Conservation (phyloP, 2,797 vertebrate genomes). For the Gobionotothen gibberifrons region DNA sequence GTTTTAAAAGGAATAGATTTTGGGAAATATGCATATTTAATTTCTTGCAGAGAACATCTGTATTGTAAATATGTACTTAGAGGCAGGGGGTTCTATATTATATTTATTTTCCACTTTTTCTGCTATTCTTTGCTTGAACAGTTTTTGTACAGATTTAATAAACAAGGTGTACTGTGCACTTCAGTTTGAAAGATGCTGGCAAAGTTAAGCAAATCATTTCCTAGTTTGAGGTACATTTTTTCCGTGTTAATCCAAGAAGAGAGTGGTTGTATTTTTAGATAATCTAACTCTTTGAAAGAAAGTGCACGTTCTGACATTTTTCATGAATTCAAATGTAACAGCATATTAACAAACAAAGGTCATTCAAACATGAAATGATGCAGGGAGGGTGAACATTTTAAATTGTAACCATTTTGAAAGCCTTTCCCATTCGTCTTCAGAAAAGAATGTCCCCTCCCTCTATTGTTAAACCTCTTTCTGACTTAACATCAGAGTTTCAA, state of each 20-base stretch:
- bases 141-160: not conserved
- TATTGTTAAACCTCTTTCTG: conserved; percentile 9
- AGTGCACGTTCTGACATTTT: not conserved
- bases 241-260: not conserved
- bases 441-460: conserved; percentile 2
- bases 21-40: not conserved
- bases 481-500: conserved; percentile 20
- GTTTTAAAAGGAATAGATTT: conserved; percentile 14
- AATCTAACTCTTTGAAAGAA: not conserved
- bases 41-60: conserved; percentile 12
- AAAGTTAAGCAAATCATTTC: not conserved
- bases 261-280: not conserved
- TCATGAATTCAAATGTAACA: conserved; percentile 2
- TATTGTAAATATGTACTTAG: not conserved
- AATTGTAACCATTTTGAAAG: not conserved
- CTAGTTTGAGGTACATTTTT: not conserved
- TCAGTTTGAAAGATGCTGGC: not conserved
- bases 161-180: not conserved
- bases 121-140: not conserved
- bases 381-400: conserved; percentile 3
- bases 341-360: not conserved
- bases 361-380: not conserved
- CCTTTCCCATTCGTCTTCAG: conserved; percentile 1
- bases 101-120: too few species aligned
- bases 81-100: not conserved